Evolutionary conservation across 2,888 invertebrate species (phyloP), one percentile per base, ranked within the genome.

Genomic region (Scaptomyza flava): DNA sequence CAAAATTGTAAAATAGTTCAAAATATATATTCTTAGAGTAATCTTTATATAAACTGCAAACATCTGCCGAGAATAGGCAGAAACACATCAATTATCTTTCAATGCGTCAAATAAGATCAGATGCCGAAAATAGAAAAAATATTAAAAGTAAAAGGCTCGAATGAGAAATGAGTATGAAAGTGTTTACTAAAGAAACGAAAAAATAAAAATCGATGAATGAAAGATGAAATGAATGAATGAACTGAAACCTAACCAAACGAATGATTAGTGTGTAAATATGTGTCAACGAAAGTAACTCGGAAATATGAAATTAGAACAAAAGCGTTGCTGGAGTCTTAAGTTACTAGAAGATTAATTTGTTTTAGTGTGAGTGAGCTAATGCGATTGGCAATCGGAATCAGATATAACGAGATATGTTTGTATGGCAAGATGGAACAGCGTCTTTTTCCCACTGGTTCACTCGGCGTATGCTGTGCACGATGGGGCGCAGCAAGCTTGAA

Each of bases 241-340:
- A 47, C n/a, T 43, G 30, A 67, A 80, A 77, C 53, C 36, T 45
- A 70, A 45, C 46, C 63, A 65, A 62, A 61, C 63, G 38, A 31
- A 54, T 68, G 85, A 84, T 84, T 78, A 76, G 68, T 65, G 45
- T 47, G 36, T 46, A 14, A 59, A 83, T 75, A 79, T 82, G 79
- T 87, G 88, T 77, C 88, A 87, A 77, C 72, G 88, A 83, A 83
- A 87, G 86, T 85, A 75, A 79, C 50, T 17, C 57, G 6, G 36
- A 59, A 34, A 38, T 17, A 42, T 14, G 57, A 73, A 68, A 63
- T 46, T 54, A 43, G 71, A 61, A 71, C 72, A 62, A 54, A 43
- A 56, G 66, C 53, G 41, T 20, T 58, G 62, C 53, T 34, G 58
- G 48, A 68, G 63, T 59, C 54, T 66, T 67, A 70, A 73, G 69